These are phyloP conservation scores for Monoplex corrugatus DNA, from an alignment of 2,888 invertebrate genomes.

Conservation along the genomic window DNA sequence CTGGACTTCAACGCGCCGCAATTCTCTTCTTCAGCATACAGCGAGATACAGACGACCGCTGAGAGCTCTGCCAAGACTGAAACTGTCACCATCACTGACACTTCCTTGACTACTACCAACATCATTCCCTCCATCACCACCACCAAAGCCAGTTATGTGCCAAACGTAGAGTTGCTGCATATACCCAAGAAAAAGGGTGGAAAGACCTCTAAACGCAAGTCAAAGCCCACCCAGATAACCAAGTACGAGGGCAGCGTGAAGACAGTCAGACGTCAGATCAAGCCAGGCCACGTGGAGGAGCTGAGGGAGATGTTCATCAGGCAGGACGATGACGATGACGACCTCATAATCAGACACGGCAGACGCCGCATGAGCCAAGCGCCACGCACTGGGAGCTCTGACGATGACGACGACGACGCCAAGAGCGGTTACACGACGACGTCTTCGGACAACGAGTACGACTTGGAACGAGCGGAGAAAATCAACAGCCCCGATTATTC, in stretches of 20 bases:
- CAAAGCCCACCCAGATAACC: conserved; percentile 47
- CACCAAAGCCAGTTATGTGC: not conserved
- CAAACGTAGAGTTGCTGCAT: not conserved
- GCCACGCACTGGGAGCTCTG: not conserved
- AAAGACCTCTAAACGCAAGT: not conserved
- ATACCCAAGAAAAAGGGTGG: conserved; percentile 29
- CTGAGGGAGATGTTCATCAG: conserved; percentile 59
- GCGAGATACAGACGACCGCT: no score
- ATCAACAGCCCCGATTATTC: conserved; percentile 40
- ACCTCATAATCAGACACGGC: not conserved
- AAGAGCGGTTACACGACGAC: conserved; percentile 44
- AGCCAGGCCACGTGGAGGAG: conserved; percentile 65
- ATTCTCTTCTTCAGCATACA: no score
- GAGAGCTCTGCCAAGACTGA: not conserved
- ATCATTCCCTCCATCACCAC: not conserved
- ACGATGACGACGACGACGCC: conserved; percentile 43
- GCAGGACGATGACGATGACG: conserved; percentile 44
- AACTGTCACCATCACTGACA: not conserved
- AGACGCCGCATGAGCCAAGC: not conserved
- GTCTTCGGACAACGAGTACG: conserved; percentile 48
- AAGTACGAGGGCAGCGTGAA: conserved; percentile 61
- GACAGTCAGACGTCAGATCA: conserved; percentile 62
- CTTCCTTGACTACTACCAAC: not conserved
- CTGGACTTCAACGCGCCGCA: not conserved
- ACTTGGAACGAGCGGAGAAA: conserved; percentile 35